Conservation (phyloP, 2,888 invertebrate species). For the Trichogramma dendrolimi region DNA sequence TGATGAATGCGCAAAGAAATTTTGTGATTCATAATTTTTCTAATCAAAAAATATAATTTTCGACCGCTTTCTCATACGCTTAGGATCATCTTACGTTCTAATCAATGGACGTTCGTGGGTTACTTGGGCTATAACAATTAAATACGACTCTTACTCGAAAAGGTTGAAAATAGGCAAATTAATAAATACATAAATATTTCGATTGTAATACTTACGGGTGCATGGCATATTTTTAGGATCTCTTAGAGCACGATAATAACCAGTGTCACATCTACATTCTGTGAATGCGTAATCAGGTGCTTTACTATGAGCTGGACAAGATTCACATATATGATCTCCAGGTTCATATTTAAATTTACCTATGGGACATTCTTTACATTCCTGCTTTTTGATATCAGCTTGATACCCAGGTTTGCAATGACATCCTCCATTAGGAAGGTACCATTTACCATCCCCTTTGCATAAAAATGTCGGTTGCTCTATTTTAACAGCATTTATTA, state of each 20-base stretch:
- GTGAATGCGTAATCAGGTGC: constrained; percentile 77
- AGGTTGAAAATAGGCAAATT: too few relatives aligned
- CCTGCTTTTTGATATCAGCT: constrained; percentile 77
- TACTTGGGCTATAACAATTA: too few relatives aligned
- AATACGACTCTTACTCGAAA: too few relatives aligned
- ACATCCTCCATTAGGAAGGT: constrained; percentile 85
- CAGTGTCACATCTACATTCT: constrained; percentile 83
- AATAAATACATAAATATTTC: not conserved
- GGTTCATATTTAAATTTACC: constrained; percentile 78
- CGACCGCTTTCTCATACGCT: too few relatives aligned
- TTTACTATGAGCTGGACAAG: constrained; percentile 87
- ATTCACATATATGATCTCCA: constrained; percentile 80
- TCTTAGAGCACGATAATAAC: constrained; percentile 79
- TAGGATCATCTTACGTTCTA: too few relatives aligned
- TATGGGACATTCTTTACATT: constrained; percentile 78
- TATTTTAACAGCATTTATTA: constrained; percentile 79
- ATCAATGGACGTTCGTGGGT: too few relatives aligned
- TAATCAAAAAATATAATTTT: too few relatives aligned
- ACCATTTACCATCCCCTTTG: constrained; percentile 95
- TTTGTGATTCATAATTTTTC: too few relatives aligned
- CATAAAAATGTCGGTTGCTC: constrained; percentile 66
- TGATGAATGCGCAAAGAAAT: too few relatives aligned
- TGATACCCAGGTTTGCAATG: constrained; percentile 92
- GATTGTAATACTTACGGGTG: constrained; percentile 62
- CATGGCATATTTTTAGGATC: constrained; percentile 87